Conservation (phyloP, 2,797 vertebrate genomes). For the Rhadinocentrus ornatus region DNA sequence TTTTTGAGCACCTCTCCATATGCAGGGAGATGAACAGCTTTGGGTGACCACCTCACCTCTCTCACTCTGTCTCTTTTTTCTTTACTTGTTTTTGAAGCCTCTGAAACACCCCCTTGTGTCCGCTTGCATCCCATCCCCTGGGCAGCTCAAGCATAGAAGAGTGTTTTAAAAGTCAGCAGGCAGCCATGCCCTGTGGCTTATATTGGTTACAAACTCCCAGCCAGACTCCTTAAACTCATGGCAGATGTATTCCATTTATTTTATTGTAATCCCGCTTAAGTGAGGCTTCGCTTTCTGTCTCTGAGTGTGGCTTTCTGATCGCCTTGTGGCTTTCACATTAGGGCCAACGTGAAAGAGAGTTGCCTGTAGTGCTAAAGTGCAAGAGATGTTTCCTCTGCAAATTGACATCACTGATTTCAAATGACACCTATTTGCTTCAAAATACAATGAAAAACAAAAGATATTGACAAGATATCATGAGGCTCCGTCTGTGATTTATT, state of each 20-base stretch:
- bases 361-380: slow-evolving; percentile 60
- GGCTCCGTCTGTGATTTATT: slow-evolving; percentile 13
- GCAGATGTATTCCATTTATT: slow-evolving; percentile 60
- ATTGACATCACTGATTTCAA: slow-evolving; percentile 1
- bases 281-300: slow-evolving; percentile 38
- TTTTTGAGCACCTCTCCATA: slow-evolving; percentile 70
- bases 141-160: slow-evolving; percentile 78
- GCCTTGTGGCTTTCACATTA: slow-evolving; percentile 11
- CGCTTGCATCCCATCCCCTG: slow-evolving; percentile 70
- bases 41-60: slow-evolving; percentile 52
- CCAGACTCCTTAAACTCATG: slow-evolving; percentile 54
- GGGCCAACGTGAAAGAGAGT: slow-evolving; percentile 17
- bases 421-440: slow-evolving; percentile 41
- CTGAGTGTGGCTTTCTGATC: slow-evolving; percentile 35
- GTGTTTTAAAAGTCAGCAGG: slow-evolving; percentile 78
- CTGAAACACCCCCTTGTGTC: slow-evolving; percentile 81
- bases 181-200: slow-evolving; percentile 56
- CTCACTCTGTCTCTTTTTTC: slow-evolving; percentile 35
- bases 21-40: slow-evolving; percentile 50
- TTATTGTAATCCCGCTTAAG: slow-evolving; percentile 56
- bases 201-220: slow-evolving; percentile 69
- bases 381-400: neutral
- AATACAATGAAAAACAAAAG: slow-evolving; percentile 12
- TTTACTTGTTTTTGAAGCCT: slow-evolving; percentile 70
- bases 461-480: neutral